Percentiles rank a stretch among this genome's conserved stretches.
Conservation (phyloP, 2,113 vertebrate species). For the Puma concolor region DNA sequence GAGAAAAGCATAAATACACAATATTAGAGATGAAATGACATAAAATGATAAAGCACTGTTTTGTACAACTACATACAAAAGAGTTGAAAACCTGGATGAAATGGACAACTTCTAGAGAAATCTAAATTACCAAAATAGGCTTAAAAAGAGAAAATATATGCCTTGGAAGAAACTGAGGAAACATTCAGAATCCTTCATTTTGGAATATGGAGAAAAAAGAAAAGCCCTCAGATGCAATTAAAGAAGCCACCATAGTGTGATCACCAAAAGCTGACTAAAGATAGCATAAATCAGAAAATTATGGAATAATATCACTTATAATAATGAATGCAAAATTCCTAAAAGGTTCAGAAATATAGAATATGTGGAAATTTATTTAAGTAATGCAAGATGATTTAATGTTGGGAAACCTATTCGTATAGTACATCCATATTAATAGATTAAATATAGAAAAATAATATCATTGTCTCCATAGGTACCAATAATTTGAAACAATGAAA, state of each 20-base stretch:
- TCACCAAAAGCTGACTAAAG: neutral
- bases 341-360: neutral
- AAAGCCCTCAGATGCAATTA: neutral
- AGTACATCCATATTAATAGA: neutral
- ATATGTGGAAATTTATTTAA: neutral
- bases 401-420: neutral
- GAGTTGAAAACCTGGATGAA: constrained; percentile 7
- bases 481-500: neutral
- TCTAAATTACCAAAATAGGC: neutral
- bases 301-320: neutral
- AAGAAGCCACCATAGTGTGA: neutral
- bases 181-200: neutral
- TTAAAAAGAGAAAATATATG: neutral
- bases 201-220: neutral
- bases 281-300: neutral
- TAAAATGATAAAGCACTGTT: neutral
- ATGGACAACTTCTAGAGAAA: neutral
- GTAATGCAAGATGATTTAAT: neutral
- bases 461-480: neutral
- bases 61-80: neutral
- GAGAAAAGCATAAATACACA: neutral
- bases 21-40: neutral
- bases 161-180: neutral
- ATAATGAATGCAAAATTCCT: neutral
- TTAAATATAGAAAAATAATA: neutral